These are phyloP conservation scores for Trachurus trachurus DNA, from an alignment of 2,797 vertebrate species.

Conservation along the genomic window DNA sequence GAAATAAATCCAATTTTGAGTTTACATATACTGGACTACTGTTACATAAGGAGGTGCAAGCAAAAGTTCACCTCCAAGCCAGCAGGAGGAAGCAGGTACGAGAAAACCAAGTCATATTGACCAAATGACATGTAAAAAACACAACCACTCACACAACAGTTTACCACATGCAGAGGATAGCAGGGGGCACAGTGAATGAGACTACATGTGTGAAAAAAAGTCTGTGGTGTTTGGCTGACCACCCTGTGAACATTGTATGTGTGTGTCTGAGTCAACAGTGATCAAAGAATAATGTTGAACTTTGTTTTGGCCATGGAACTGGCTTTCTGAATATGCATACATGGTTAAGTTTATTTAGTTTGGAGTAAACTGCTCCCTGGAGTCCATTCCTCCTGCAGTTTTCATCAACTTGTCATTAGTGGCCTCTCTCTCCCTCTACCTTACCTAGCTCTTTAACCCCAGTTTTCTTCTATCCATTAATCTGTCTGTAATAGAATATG, in stretches of 20 bases:
- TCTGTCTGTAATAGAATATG: conserved; percentile 39
- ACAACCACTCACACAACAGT: not conserved
- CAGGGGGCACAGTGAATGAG: not conserved
- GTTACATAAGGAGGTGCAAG: not conserved
- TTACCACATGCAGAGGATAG: not conserved
- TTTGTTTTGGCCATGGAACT: conserved; percentile 16
- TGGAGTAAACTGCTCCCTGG: not conserved
- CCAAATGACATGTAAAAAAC: not conserved
- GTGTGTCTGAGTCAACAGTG: not conserved
- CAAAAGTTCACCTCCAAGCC: not conserved
- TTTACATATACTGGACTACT: not conserved
- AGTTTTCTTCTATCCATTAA: conserved; percentile 30
- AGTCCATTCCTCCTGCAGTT: conserved; percentile 13
- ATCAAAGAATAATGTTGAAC: conserved; percentile 18
- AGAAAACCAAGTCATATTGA: not conserved
- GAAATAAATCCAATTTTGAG: not conserved
- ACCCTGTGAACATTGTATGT: not conserved
- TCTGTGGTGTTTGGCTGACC: not conserved
- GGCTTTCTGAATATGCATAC: not conserved
- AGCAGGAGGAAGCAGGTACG: not conserved
- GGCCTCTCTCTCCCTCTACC: not conserved
- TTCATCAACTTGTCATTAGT: conserved; percentile 40
- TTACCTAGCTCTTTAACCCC: conserved; percentile 19
- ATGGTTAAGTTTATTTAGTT: not conserved
- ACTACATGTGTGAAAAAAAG: not conserved